These are phyloP conservation scores for Archips xylosteana DNA, from an alignment of 2,888 invertebrate genomes.

Conservation along the genomic window DNA sequence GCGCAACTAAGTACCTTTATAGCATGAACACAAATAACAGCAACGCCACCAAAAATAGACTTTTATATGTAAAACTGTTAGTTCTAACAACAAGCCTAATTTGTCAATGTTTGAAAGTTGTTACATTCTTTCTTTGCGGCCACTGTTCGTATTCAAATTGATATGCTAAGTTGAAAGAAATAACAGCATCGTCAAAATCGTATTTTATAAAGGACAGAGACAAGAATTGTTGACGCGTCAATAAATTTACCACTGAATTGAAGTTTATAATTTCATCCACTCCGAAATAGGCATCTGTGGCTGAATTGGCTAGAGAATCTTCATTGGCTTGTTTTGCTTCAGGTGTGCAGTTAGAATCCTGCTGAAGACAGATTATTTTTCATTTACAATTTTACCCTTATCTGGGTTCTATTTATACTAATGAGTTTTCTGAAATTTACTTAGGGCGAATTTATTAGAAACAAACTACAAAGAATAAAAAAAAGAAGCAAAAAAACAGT, in stretches of 20 bases:
- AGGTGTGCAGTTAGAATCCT: not conserved
- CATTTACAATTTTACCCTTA: not conserved
- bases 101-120: not conserved
- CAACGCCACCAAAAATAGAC: not conserved
- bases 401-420: not conserved
- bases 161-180: not conserved
- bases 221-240: not conserved
- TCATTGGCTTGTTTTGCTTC: not conserved
- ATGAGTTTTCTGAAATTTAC: no score
- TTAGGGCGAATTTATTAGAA: no score
- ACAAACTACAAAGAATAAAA: no score
- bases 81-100: not conserved
- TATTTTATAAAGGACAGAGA: not conserved
- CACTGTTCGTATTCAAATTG: not conserved
- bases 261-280: not conserved
- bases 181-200: not conserved
- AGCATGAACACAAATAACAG: not conserved
- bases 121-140: no score
- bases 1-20: not conserved
- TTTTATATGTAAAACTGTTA: not conserved
- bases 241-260: not conserved
- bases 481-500: no score
- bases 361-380: conserved; percentile 1
- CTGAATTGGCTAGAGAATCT: not conserved
- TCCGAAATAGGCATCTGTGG: conserved; percentile 7